Evolutionary conservation across 2,113 vertebrate species (phyloP).

Genomic region (Emydura subglobosa): DNA sequence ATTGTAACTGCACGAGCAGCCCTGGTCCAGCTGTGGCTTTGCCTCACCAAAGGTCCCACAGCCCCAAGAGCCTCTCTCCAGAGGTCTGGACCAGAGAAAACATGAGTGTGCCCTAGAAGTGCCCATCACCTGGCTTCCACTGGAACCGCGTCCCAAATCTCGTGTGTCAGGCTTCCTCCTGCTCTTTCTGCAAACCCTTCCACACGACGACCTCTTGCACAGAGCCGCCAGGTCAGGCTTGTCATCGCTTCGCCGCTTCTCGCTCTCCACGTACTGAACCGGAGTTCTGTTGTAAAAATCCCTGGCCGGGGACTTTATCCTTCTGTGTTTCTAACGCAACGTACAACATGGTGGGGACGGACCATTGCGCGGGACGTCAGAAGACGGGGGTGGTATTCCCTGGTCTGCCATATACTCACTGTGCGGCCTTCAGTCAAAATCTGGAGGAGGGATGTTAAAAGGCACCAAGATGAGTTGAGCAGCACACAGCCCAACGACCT

Average conservation of each 20-base stretch:
- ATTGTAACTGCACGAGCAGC: background rate
- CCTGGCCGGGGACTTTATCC: background rate
- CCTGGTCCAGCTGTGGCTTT: background rate
- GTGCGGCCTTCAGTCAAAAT: background rate
- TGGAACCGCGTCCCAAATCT: background rate
- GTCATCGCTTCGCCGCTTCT: background rate
- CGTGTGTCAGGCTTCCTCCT: background rate
- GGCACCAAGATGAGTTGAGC: background rate
- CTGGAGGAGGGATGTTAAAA: background rate
- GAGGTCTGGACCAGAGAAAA: background rate
- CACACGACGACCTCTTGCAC: background rate
- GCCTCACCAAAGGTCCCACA: rapidly evolving
- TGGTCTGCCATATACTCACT: background rate
- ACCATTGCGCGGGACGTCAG: background rate
- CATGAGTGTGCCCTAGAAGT: background rate
- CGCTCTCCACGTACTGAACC: background rate
- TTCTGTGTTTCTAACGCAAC: background rate
- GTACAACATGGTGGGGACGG: background rate
- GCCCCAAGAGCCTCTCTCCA: background rate
- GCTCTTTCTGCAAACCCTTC: background rate
- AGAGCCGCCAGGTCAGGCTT: background rate
- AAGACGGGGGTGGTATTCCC: no score
- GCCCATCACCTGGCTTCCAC: background rate
- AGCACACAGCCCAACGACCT: background rate
- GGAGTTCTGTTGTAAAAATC: no score